These are phyloP conservation scores for Ameiurus melas DNA, from an alignment of 2,113 vertebrate species.

Conservation along the genomic window DNA sequence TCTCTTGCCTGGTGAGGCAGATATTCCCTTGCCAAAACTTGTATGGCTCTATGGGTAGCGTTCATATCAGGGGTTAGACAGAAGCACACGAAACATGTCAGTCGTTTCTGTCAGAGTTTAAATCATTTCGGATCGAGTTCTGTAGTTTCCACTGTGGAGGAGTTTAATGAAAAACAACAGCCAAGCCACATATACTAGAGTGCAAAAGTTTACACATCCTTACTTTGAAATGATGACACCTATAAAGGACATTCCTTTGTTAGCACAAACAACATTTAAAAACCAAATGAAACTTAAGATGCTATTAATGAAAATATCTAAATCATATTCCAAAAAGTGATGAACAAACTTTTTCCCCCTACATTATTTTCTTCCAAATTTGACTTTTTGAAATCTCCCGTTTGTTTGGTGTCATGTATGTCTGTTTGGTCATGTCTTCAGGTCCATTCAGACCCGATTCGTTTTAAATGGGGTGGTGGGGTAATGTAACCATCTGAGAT, in stretches of 20 bases:
- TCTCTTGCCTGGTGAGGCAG: not conserved
- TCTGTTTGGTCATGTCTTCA: not conserved
- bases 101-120: not conserved
- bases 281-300: not conserved
- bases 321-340: not conserved
- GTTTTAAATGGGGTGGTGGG: not conserved
- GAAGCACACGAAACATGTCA: not conserved
- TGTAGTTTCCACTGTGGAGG: not conserved
- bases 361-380: too few relatives aligned
- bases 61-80: not conserved
- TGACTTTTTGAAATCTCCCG: not conserved
- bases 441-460: not conserved
- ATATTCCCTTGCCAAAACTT: constrained; percentile 8
- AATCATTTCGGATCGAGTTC: not conserved
- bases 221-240: not conserved
- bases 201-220: not conserved
- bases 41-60: not conserved
- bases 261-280: not conserved
- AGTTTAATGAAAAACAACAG: not conserved
- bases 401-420: not conserved
- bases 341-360: too few relatives aligned
- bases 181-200: not conserved
- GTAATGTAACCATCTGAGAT: not conserved
- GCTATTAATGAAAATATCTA: not conserved
- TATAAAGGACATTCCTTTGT: not conserved